Percentiles rank a stretch among this genome's conserved stretches.
Evolutionary conservation across 2,113 vertebrate genomes (phyloP).

Genomic region (Engystomops pustulosus): DNA sequence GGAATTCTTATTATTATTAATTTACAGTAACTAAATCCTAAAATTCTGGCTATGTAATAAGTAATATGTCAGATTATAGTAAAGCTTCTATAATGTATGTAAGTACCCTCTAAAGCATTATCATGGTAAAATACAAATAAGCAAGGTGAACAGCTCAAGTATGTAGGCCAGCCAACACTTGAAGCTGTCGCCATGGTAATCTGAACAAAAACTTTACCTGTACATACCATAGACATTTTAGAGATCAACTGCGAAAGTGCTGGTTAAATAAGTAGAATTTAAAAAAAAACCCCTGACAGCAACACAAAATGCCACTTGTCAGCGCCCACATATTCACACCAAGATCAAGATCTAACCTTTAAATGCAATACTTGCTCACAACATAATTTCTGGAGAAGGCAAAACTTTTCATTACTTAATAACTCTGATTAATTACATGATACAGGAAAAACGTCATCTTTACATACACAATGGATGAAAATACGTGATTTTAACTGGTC

Average conservation of each 20-base stretch:
- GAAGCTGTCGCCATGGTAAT: neutral
- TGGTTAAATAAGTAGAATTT: neutral
- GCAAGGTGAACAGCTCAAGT: neutral
- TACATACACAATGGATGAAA: no score
- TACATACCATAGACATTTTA: conserved; percentile 1
- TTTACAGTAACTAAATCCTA: neutral
- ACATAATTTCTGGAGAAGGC: neutral
- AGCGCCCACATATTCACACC: neutral
- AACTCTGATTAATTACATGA: no score
- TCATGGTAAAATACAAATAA: neutral
- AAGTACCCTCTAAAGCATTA: neutral
- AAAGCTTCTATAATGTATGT: neutral
- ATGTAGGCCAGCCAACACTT: neutral
- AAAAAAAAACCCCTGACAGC: neutral
- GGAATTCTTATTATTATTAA: no score
- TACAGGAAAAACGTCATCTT: no score
- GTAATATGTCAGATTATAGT: neutral
- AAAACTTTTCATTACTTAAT: neutral
- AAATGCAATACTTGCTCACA: neutral
- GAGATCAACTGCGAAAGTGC: neutral
- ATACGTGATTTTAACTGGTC: no score
- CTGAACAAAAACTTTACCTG: neutral
- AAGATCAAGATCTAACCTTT: neutral
- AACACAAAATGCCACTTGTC: neutral
- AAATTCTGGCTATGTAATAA: no score